Conservation (phyloP, 2,113 vertebrate genomes). For the Hypanus sabinus region DNA sequence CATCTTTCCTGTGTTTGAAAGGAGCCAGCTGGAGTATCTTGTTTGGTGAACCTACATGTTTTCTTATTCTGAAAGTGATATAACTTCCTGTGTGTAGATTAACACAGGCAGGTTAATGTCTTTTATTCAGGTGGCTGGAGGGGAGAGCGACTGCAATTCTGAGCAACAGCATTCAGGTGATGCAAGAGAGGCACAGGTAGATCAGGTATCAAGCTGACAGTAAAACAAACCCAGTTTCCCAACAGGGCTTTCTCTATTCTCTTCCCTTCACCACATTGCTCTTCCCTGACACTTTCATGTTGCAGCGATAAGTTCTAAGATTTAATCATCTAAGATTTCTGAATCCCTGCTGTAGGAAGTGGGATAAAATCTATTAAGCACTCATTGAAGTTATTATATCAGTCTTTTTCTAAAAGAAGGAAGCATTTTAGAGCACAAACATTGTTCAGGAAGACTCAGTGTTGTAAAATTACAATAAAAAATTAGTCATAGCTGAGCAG, state of each 20-base stretch:
- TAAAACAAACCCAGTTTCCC: slow-evolving; percentile 15
- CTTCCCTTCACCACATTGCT: neutral
- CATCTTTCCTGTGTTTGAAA: slow-evolving; percentile 47
- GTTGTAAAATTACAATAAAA: slow-evolving; percentile 59
- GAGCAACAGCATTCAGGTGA: slow-evolving; percentile 27
- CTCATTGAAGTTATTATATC: slow-evolving; percentile 50
- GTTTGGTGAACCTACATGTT: slow-evolving; percentile 36
- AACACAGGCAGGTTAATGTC: slow-evolving; percentile 41
- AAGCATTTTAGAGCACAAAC: slow-evolving; percentile 54
- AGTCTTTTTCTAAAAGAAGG: neutral
- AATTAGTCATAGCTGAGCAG: slow-evolving; percentile 48
- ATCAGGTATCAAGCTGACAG: slow-evolving; percentile 8
- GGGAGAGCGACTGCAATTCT: slow-evolving; percentile 3
- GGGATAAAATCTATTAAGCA: slow-evolving; percentile 49
- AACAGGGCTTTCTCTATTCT: neutral
- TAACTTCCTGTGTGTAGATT: slow-evolving; percentile 41
- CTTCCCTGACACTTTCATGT: slow-evolving; percentile 39
- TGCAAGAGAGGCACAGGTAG: slow-evolving; percentile 35
- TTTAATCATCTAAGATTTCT: slow-evolving; percentile 49
- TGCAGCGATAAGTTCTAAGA: slow-evolving; percentile 49
- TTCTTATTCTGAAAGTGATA: slow-evolving; percentile 39
- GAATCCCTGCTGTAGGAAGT: slow-evolving; percentile 50
- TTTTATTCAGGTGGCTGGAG: slow-evolving; percentile 39
- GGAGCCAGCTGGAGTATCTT: slow-evolving; percentile 38
- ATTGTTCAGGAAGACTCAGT: slow-evolving; percentile 55